Base-by-base conservation (phyloP, 2,113 vertebrate species). In the Hemibagrus wyckioides region DNA sequence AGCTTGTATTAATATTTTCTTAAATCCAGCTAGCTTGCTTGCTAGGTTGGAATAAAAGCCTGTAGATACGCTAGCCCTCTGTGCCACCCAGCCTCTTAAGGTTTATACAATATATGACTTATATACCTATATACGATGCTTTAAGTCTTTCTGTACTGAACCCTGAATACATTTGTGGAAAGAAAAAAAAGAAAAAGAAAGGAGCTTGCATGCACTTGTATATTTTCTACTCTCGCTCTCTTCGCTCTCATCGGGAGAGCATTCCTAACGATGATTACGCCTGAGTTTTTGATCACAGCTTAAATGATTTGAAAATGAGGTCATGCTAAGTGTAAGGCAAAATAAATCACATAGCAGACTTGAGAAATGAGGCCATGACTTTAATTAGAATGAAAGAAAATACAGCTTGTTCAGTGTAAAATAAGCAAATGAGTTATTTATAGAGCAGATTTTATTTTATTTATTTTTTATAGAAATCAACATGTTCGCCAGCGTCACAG, bases 101-200 rank as follows among this genome's bases (percentile, higher is more conserved):
- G 71, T 25, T 44, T 76, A 28, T 76, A 14, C 25, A 36, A 21
- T 39, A 71, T 71, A 71, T 71, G 67, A 71, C 41, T 48, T 76
- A 28, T 10, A 44, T 48, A 48, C 50, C 21, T 6, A 23, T 33
- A 56, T 52, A 79, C 6, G 14, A n/a, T 54, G 30, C n/a, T 79
- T 41, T 56, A 10, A 21, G 30, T 75, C 33, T 59, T n/a, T 36
- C 69, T 75, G 30, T 44, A 52, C 69, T 52, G 52, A 75, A 75
- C 41, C 50, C 25, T 41, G 17, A 52, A 13, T 33, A 65, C 39
- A 83, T 48, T 82, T 50, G 6, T 82, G 6, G 50, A 44, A 30
- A 67, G 61, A 50, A 61, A 83, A n/a, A n/a, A n/a, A n/a, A n/a
- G n/a, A n/a, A 67, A 44, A 30, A 67, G 61, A 50, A 61, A 83